phyloP scores from a whole-genome alignment of 2,797 vertebrate species.

The Anabas testudineus region DNA sequence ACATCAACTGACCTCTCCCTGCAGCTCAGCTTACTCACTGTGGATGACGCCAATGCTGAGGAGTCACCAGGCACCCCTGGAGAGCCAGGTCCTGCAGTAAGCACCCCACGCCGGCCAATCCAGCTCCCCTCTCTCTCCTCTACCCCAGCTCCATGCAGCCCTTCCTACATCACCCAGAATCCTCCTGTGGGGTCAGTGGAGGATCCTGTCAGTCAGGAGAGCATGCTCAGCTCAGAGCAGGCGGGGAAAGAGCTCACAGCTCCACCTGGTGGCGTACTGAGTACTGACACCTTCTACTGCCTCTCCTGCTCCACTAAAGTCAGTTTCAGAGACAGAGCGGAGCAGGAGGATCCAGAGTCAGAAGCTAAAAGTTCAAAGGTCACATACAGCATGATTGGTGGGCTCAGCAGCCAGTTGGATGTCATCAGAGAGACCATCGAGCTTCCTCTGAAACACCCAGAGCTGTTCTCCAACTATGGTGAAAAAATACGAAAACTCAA shows the following conservation, averaged over 20 bases:
- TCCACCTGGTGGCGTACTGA: conserved; percentile 65
- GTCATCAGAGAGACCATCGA: conserved; percentile 93
- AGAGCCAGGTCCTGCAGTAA: conserved; percentile 62
- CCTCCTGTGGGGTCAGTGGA: conserved; percentile 36
- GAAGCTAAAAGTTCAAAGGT: conserved; percentile 76
- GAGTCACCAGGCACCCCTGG: conserved; percentile 8
- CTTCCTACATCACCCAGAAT: conserved; percentile 45
- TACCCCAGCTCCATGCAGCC: conserved; percentile 57
- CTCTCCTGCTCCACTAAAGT: conserved; percentile 87
- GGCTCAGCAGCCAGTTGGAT: conserved; percentile 89
- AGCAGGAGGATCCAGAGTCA: conserved; percentile 46
- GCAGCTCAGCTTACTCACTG: conserved; percentile 83
- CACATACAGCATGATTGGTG: conserved; percentile 94
- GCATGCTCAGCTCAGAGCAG: conserved; percentile 32
- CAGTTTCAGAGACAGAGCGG: conserved; percentile 62
- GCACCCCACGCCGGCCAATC: conserved; percentile 77
- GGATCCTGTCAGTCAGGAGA: conserved; percentile 23
- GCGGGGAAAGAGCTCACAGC: conserved; percentile 29
- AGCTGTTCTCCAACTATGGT: conserved; percentile 93
- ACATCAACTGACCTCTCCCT: conserved; percentile 85
- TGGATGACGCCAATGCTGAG: conserved; percentile 65
- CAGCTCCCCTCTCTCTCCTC: conserved; percentile 33
- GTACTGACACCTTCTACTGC: conserved; percentile 88
- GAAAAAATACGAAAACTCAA: too few species aligned
- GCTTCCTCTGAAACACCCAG: conserved; percentile 92